These are phyloP conservation scores for Polydrusus pterygomalis DNA, from an alignment of 2,888 invertebrate species.

Conservation along the genomic window DNA sequence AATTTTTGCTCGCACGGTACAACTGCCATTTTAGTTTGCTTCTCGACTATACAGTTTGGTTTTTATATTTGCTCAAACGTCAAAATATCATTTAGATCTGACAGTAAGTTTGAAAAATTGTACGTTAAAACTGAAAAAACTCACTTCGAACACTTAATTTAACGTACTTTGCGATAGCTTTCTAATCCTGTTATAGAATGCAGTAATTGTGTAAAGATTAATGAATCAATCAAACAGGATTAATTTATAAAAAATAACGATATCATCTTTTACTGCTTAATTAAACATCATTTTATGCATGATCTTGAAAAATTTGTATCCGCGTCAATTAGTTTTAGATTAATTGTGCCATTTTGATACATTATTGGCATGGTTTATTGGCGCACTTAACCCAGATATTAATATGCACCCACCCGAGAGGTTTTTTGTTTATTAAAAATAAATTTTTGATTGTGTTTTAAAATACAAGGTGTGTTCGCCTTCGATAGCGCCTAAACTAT, in stretches of 20 bases:
- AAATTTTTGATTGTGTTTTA: no score
- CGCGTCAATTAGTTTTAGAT: not conserved
- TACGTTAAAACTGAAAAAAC: no score
- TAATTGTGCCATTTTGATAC: conserved; percentile 1
- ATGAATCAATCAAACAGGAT: not conserved
- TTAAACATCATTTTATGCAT: not conserved
- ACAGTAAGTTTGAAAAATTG: no score
- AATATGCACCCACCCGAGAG: not conserved
- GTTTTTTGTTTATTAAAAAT: no score
- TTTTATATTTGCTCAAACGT: no score
- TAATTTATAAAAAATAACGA: conserved; percentile 3
- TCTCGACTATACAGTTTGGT: no score
- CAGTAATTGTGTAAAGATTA: not conserved
- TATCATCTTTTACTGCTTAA: conserved; percentile 7
- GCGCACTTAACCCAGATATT: conserved; percentile 1
- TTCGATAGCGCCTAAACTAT: no score
- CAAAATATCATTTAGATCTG: no score
- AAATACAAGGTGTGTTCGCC: no score
- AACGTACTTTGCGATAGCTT: conserved; percentile 1
- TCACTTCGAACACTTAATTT: no score
- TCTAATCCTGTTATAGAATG: conserved; percentile 1
- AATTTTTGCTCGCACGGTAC: no score
- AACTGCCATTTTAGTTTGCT: no score
- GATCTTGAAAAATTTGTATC: conserved; percentile 9
- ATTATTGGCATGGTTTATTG: not conserved